phyloP scores from a whole-genome alignment of 2,888 invertebrate genomes.

The Agrilus cyanescens region DNA sequence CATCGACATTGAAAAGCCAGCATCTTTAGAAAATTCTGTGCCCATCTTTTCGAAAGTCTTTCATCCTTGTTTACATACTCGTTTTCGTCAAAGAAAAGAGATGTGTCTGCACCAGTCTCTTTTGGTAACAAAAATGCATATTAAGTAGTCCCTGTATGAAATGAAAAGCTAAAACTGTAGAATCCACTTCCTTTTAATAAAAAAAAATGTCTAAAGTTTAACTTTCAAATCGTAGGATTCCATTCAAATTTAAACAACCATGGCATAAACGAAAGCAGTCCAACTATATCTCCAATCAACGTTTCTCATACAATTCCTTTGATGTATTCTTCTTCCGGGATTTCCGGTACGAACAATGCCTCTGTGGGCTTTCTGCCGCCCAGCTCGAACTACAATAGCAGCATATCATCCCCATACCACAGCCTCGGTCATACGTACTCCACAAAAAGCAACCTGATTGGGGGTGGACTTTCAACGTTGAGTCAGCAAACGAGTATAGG shows the following conservation, averaged over 20 bases:
- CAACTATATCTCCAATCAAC: conserved; percentile 39
- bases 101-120: too few species aligned
- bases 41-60: too few species aligned
- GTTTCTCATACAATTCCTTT: conserved; percentile 38
- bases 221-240: conserved; percentile 37
- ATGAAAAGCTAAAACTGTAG: too few species aligned
- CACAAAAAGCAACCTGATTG: conserved; percentile 23
- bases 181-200: too few species aligned
- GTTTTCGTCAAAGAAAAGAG: too few species aligned
- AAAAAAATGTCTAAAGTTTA: too few species aligned
- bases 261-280: conserved; percentile 54
- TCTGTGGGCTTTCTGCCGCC: conserved; percentile 19
- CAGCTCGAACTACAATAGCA: conserved; percentile 19
- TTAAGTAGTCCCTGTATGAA: too few species aligned
- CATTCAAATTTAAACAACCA: conserved; percentile 60
- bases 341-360: conserved; percentile 35
- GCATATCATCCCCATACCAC: conserved; percentile 28
- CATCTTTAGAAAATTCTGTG: too few species aligned
- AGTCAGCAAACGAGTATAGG: too few species aligned
- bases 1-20: neutral
- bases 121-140: too few species aligned
- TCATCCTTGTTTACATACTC: too few species aligned
- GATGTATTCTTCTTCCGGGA: conserved; percentile 43
- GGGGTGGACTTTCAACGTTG: neutral
- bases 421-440: conserved; percentile 26